Evolutionary conservation across 2,888 invertebrate genomes (phyloP).

Genomic region (Eudasyphora cyanicolor): DNA sequence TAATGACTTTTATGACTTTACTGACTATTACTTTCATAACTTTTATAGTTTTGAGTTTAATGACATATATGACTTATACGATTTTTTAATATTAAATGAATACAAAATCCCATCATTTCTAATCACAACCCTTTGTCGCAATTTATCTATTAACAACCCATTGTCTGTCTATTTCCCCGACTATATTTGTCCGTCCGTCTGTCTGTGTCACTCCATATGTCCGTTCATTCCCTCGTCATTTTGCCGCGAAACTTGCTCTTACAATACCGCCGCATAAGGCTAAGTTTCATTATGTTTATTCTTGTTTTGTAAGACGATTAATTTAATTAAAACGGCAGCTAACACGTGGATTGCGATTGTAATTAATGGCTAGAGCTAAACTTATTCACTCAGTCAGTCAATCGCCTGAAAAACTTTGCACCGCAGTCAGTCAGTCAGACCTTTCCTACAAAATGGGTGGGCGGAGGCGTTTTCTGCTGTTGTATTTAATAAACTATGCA

Average conservation of each 20-base stretch:
- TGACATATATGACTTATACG: not conserved
- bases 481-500: conserved; percentile 19
- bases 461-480: not conserved
- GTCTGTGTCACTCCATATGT: not conserved
- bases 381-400: conserved; percentile 11
- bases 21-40: not conserved
- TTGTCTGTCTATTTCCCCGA: not conserved
- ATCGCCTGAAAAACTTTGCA: conserved; percentile 36
- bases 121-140: not conserved
- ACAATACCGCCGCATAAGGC: not conserved
- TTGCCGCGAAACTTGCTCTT: not conserved
- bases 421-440: conserved; percentile 20
- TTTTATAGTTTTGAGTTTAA: not conserved
- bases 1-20: not conserved
- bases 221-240: not conserved
- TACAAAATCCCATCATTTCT: not conserved
- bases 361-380: conserved; percentile 53
- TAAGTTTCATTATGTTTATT: not conserved
- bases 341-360: conserved; percentile 65
- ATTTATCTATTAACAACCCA: conserved; percentile 11
- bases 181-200: not conserved
- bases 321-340: conserved; percentile 66
- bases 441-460: not conserved
- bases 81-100: not conserved
- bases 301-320: conserved; percentile 53